phyloP scores from a whole-genome alignment of 2,797 vertebrate species.

The Spea hammondii region DNA sequence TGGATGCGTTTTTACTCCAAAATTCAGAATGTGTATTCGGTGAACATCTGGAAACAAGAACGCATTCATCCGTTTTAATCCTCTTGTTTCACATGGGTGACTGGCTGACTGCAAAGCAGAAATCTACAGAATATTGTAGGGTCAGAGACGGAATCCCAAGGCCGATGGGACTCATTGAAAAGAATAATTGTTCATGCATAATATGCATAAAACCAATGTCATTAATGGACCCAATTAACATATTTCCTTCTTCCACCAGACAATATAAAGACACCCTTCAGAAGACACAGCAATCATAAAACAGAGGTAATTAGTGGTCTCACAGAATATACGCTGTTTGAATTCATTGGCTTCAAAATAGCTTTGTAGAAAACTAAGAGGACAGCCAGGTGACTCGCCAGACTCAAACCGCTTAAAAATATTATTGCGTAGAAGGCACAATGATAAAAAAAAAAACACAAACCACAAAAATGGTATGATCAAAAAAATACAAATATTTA shows the following conservation, averaged over 20 bases:
- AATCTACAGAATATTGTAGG: not conserved
- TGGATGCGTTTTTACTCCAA: constrained; percentile 1
- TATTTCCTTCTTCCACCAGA: constrained; percentile 20
- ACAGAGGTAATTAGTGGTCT: constrained; percentile 43
- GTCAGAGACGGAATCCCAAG: constrained; percentile 47
- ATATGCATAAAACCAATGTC: constrained; percentile 33
- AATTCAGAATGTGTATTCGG: constrained; percentile 40
- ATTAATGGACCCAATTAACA: constrained; percentile 47
- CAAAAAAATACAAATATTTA: not conserved
- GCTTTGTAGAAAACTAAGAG: constrained; percentile 29
- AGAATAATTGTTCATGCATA: constrained; percentile 29
- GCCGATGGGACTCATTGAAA: constrained; percentile 19
- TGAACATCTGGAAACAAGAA: constrained; percentile 45
- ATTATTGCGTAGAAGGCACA: not conserved
- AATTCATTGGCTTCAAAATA: not conserved
- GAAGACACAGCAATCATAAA: constrained; percentile 25
- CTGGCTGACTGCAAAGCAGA: constrained; percentile 34
- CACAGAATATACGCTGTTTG: not conserved
- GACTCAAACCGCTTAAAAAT: not conserved
- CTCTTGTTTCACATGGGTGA: constrained; percentile 43
- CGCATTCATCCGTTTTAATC: constrained; percentile 44
- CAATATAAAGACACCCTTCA: constrained; percentile 36
- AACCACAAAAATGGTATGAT: no score
- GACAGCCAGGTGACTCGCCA: constrained; percentile 12
- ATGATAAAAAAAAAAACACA: not conserved